Conservation (phyloP, 2,888 invertebrate species). For the Cheilosia pagana region DNA sequence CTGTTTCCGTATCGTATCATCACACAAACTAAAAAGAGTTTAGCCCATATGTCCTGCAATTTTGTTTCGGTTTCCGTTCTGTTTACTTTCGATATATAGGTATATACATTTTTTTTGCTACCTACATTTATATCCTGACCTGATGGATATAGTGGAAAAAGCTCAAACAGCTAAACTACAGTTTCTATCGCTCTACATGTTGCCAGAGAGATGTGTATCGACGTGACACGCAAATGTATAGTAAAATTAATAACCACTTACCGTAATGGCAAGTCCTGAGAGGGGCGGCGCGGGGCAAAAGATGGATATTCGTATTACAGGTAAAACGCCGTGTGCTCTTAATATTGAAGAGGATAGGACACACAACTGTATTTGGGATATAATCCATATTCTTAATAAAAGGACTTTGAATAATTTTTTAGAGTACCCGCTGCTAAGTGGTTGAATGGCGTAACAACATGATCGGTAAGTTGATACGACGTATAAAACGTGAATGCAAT, state of each 20-base stretch:
- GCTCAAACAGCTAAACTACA: slow-evolving; percentile 56
- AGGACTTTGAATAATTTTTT: slow-evolving; percentile 64
- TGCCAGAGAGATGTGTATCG: slow-evolving; percentile 62
- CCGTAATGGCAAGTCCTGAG: slow-evolving; percentile 74
- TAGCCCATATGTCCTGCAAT: slow-evolving; percentile 46
- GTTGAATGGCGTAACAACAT: slow-evolving; percentile 31
- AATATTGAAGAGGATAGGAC: slow-evolving; percentile 35
- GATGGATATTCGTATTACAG: slow-evolving; percentile 60
- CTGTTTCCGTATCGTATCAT: not conserved
- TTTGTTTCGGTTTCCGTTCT: slow-evolving; percentile 17
- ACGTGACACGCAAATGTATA: slow-evolving; percentile 77
- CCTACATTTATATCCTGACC: slow-evolving; percentile 35
- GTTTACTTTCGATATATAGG: slow-evolving; percentile 13
- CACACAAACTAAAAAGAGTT: slow-evolving; percentile 9
- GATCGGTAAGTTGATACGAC: slow-evolving; percentile 25
- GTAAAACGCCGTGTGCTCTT: slow-evolving; percentile 33
- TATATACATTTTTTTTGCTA: not conserved
- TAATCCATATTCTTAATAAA: slow-evolving; percentile 61
- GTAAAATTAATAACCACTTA: slow-evolving; percentile 78
- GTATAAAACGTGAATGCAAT: slow-evolving; percentile 11
- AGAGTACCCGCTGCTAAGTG: slow-evolving; percentile 47
- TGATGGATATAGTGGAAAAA: slow-evolving; percentile 26
- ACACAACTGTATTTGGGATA: slow-evolving; percentile 52
- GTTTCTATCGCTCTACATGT: slow-evolving; percentile 49
- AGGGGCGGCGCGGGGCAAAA: slow-evolving; percentile 24